Evolutionary conservation across 2,113 vertebrate genomes (phyloP), one percentile per base, ranked within the genome.

Genomic region (Hiodon tergisus): DNA sequence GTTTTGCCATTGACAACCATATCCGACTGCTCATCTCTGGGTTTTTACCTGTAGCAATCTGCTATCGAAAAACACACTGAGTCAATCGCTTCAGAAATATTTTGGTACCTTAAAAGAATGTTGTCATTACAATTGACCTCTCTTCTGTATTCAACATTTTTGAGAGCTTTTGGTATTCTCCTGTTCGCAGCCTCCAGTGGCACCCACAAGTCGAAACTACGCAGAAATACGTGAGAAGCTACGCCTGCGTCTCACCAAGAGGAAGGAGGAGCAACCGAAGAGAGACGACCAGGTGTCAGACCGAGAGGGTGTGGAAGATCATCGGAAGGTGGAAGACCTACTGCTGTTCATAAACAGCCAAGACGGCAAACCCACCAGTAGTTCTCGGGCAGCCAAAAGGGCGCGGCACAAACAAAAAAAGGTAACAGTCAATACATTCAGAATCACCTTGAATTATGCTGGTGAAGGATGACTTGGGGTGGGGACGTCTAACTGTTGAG

Each of bases 221-320:
- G 95, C 97, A 77, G 97, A 99, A 83, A 99, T 99, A 96, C 83
- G 97, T 58, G 97, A 99, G 80, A 99, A 99, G 83, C 93, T 99
- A 73, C 94, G 97, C 2, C 82, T 99, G 47, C 93, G 97, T 69
- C 89, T 99, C 66, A 99, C 97, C 4, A 98, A 97, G 80, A 91
- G 97, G 54, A 98, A 98, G 57, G 97, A 99, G 78, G 97, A 96
- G n/a, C 97, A 96, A 80, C 97, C 97, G 0, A 98, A 97, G 83
- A 96, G 97, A n/a, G 89, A 94, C 7, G 97, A 95, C 70, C 90
- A 90, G 2, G 85, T 92, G 73, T 88, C 90, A 4, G 97, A 98
- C 75, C 90, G 91, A 73, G 95, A 97, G 14, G 91, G 90, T 53
- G 88, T 96, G 31, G 95, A 96, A 77, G 97, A 99, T 88, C 94